Evolutionary conservation across 2,888 invertebrate species (phyloP).

Genomic region (Hololepta plana): DNA sequence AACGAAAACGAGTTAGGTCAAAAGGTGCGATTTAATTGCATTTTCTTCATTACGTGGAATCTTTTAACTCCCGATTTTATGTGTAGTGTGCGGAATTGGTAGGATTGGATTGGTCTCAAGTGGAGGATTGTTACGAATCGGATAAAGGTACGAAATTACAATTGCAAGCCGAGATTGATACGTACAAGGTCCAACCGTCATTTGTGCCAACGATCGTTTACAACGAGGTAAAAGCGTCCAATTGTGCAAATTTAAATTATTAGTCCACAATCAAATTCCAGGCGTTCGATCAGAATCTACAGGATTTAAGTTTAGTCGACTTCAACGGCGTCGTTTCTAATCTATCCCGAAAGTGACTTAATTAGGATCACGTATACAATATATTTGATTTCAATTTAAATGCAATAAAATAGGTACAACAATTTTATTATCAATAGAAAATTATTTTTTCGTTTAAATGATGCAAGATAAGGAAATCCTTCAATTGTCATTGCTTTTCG

Average conservation of each 20-base stretch:
- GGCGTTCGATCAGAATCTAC: slow-evolving; percentile 13
- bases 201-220: slow-evolving; percentile 35
- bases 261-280: too few relatives aligned
- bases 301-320: slow-evolving; percentile 5
- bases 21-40: slow-evolving; percentile 9
- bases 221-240: slow-evolving; percentile 25
- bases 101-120: slow-evolving; percentile 21
- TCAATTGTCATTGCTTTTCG: too few relatives aligned
- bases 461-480: too few relatives aligned
- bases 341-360: too few relatives aligned
- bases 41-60: slow-evolving; percentile 1
- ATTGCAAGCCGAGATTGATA: slow-evolving; percentile 30
- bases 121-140: slow-evolving; percentile 25
- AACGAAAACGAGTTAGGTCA: slow-evolving; percentile 13
- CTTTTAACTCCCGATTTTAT: slow-evolving; percentile 5
- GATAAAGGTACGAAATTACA: slow-evolving; percentile 28
- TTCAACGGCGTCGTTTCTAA: slow-evolving; percentile 3
- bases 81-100: slow-evolving; percentile 27
- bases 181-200: slow-evolving; percentile 24
- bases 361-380: too few relatives aligned
- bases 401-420: too few relatives aligned
- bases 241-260: slow-evolving; percentile 4
- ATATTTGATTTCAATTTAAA: too few relatives aligned
- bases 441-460: too few relatives aligned
- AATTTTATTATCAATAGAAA: too few relatives aligned